A percentile compares a stretch with the other conserved stretches of the same genome.
phyloP scores from a whole-genome alignment of 1,140 invertebrate genomes.

The Palaemon carinicauda region DNA sequence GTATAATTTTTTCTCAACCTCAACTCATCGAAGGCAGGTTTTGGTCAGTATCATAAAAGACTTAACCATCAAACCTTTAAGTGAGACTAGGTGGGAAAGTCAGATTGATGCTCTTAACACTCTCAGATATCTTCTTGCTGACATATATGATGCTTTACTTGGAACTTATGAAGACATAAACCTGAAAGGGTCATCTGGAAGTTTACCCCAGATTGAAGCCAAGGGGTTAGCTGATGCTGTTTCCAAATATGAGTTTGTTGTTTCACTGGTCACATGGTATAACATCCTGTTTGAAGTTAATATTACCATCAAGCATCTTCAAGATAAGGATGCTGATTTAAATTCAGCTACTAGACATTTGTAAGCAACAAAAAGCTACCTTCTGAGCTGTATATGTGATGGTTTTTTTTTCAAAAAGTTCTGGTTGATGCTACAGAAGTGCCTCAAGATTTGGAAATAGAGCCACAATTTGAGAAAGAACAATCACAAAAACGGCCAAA shows the following conservation, averaged over 20 bases:
- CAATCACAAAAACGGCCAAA: neutral
- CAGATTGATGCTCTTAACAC: too few relatives aligned
- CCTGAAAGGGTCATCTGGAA: neutral
- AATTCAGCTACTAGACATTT: neutral
- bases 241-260: neutral
- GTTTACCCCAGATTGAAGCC: neutral
- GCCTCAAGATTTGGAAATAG: neutral
- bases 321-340: neutral
- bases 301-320: neutral
- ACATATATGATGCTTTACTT: too few relatives aligned
- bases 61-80: too few relatives aligned
- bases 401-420: neutral
- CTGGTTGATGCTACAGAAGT: neutral
- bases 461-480: neutral
- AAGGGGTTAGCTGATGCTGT: neutral
- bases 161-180: neutral
- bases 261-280: conserved; percentile 1
- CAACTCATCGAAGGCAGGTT: too few relatives aligned
- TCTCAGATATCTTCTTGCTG: too few relatives aligned
- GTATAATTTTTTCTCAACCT: too few relatives aligned
- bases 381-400: conserved; percentile 3
- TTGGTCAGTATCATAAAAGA: too few relatives aligned
- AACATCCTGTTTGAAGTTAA: conserved; percentile 10
- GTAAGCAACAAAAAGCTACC: neutral
- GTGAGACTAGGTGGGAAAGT: too few relatives aligned